Evolutionary conservation across 2,888 invertebrate species (phyloP).

Genomic region (Euspilapteryx auroguttella): DNA sequence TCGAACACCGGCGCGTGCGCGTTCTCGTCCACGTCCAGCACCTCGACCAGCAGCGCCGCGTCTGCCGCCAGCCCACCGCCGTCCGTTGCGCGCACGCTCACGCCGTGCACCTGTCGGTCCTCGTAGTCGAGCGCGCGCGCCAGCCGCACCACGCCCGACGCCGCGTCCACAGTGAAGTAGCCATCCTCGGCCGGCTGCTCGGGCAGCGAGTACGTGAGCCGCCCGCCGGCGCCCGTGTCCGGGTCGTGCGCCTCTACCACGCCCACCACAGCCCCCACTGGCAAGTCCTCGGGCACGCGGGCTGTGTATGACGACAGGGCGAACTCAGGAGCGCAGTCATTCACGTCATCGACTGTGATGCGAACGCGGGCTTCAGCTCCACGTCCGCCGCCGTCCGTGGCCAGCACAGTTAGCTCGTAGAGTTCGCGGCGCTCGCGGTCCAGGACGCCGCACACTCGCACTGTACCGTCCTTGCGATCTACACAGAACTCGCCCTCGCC

Average conservation of each 20-base stretch:
- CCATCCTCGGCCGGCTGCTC: constrained; percentile 67
- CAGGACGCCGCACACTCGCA: constrained; percentile 73
- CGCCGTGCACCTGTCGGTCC: constrained; percentile 83
- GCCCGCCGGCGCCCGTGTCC: constrained; percentile 82
- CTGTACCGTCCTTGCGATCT: constrained; percentile 73
- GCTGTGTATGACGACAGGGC: constrained; percentile 74
- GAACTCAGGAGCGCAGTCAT: constrained; percentile 87
- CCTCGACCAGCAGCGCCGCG: constrained; percentile 80
- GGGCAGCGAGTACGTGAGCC: constrained; percentile 76
- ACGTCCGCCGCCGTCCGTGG: constrained; percentile 76
- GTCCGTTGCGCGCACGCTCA: constrained; percentile 84
- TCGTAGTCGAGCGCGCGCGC: constrained; percentile 83
- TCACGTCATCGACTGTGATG: constrained; percentile 84
- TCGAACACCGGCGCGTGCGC: constrained; percentile 79
- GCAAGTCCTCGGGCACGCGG: constrained; percentile 89
- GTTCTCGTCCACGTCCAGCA: constrained; percentile 95
- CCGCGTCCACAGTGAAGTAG: constrained; percentile 79
- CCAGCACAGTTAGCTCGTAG: constrained; percentile 78
- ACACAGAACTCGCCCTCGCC: constrained; percentile 80
- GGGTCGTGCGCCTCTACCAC: constrained; percentile 81
- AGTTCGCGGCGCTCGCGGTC: constrained; percentile 85
- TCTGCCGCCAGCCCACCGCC: constrained; percentile 79
- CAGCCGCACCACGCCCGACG: constrained; percentile 86
- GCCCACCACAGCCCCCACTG: constrained; percentile 83
- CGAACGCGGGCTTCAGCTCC: constrained; percentile 82